Percentiles rank a stretch among this genome's conserved stretches.
phyloP scores from a whole-genome alignment of 2,113 vertebrate genomes.

The Chiloscyllium plagiosum region DNA sequence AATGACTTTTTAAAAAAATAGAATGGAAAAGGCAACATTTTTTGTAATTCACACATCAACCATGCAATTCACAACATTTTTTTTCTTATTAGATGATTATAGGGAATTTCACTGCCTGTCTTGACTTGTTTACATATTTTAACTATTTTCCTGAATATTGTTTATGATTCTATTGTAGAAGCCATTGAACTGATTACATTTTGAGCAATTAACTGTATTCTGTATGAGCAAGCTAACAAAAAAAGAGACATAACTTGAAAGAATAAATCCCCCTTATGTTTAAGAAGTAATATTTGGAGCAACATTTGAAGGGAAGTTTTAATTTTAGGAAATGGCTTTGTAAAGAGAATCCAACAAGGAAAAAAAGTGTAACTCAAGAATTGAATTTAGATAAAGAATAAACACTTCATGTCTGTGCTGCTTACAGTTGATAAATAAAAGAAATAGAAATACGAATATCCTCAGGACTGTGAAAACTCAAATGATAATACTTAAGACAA shows the following conservation, averaged over 20 bases:
- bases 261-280: not conserved
- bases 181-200: not conserved
- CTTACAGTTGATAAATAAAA: not conserved
- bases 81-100: slow-evolving; percentile 13
- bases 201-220: not conserved
- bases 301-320: not conserved
- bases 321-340: not conserved
- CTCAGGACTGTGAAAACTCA: not conserved
- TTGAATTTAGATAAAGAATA: not conserved
- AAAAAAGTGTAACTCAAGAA: not conserved
- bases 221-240: not conserved
- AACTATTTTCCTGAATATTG: not conserved
- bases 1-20: not conserved
- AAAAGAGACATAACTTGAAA: not conserved
- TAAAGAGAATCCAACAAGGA: not conserved
- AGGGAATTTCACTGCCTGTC: not conserved
- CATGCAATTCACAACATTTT: not conserved
- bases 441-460: not conserved
- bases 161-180: not conserved
- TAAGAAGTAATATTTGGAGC: not conserved
- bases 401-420: not conserved
- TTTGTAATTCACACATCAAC: not conserved
- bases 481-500: not conserved
- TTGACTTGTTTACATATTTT: not conserved
- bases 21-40: not conserved